Percentiles rank a stretch among this genome's conserved stretches.
Conservation (phyloP, 2,113 vertebrate species). For the human region DNA sequence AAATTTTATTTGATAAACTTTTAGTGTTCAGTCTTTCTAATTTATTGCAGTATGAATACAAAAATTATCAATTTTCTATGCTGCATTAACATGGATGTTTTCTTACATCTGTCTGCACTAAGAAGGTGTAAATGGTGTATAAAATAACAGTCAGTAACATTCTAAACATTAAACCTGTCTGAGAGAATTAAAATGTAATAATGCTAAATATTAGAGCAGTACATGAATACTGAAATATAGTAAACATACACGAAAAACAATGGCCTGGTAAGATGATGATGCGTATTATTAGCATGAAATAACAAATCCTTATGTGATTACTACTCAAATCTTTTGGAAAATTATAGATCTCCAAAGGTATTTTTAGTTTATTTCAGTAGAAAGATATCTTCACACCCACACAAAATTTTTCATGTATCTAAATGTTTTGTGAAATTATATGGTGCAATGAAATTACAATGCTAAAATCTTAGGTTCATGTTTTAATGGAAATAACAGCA, state of each 20-base stretch:
- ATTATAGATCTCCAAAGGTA: constrained; percentile 61
- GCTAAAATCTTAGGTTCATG: constrained; percentile 49
- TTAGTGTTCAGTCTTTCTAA: background rate
- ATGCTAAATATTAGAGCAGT: background rate
- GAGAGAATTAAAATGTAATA: background rate
- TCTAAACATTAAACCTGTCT: background rate
- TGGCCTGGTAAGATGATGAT: background rate
- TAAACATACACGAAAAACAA: constrained; percentile 13
- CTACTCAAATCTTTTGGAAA: constrained; percentile 41
- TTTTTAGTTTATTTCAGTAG: constrained; percentile 66
- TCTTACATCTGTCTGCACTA: background rate
- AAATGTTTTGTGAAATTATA: constrained; percentile 69
- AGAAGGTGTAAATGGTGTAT: background rate
- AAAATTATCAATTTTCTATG: background rate
- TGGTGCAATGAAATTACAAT: constrained; percentile 59
- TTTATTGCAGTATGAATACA: background rate
- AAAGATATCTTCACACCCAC: constrained; percentile 56
- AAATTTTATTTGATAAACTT: background rate
- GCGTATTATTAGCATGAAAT: constrained; percentile 40
- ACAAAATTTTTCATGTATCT: constrained; percentile 62
- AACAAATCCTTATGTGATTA: background rate
- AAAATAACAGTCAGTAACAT: background rate
- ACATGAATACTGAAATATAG: background rate
- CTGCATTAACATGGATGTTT: background rate
- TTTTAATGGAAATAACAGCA: constrained; percentile 59